Evolutionary conservation across 2,113 vertebrate species (phyloP).

Genomic region (Podocnemis expansa): DNA sequence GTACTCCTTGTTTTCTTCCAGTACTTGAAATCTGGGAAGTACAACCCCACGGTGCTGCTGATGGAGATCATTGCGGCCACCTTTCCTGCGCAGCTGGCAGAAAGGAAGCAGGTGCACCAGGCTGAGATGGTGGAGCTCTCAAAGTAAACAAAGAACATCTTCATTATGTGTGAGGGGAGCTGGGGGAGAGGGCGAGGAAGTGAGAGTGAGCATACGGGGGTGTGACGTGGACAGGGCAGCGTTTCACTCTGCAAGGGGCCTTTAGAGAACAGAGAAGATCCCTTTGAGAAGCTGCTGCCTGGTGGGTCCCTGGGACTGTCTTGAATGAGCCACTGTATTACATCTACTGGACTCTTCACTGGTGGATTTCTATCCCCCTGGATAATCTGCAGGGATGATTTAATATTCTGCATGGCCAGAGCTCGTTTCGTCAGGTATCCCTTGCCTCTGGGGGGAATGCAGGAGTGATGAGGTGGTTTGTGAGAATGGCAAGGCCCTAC

Average conservation of each 20-base stretch:
- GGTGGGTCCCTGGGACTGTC: background rate
- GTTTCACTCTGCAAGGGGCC: rapidly evolving
- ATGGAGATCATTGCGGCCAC: constrained; percentile 82
- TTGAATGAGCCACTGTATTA: background rate
- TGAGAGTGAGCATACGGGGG: background rate
- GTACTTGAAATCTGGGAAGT: constrained; percentile 89
- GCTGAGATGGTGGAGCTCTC: constrained; percentile 90
- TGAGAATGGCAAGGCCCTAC: background rate
- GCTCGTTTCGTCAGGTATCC: background rate
- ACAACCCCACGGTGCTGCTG: constrained; percentile 81
- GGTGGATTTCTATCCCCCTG: background rate
- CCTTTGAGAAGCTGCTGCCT: background rate
- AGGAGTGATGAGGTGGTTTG: background rate
- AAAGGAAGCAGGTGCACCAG: constrained; percentile 84
- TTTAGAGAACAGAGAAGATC: background rate
- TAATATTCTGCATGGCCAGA: rapidly evolving
- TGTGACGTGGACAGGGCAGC: background rate
- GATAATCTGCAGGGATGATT: background rate
- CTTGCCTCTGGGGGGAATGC: background rate
- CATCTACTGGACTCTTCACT: background rate
- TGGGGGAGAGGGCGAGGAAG: background rate
- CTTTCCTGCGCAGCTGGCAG: constrained; percentile 83
- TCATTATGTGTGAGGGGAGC: rapidly evolving
- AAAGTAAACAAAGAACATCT: constrained; percentile 77
- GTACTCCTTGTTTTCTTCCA: constrained; percentile 52